Conservation (phyloP, 2,888 invertebrate species). For the Listrodromus nycthemerus region DNA sequence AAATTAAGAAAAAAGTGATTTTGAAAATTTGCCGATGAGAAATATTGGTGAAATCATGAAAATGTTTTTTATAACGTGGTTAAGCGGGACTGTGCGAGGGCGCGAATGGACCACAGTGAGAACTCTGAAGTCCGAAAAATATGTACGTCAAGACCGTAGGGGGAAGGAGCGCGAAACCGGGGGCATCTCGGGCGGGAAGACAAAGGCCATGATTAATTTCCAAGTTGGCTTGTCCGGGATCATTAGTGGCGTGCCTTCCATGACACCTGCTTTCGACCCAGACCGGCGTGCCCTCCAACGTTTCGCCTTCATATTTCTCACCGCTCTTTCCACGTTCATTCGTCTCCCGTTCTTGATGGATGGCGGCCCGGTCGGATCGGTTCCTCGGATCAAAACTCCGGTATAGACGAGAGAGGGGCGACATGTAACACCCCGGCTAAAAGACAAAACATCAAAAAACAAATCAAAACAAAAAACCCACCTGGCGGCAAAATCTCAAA, state of each 20-base stretch:
- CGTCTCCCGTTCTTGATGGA: constrained; percentile 80
- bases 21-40: too few species aligned
- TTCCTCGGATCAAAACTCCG: constrained; percentile 59
- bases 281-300: constrained; percentile 24
- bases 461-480: neutral
- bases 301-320: constrained; percentile 43
- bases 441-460: too few species aligned
- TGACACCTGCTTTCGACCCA: constrained; percentile 82
- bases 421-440: too few species aligned
- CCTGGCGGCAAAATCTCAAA: neutral
- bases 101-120: neutral
- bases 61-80: neutral
- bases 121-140: constrained; percentile 44
- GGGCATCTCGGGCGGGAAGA: constrained; percentile 76
- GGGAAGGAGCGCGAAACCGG: constrained; percentile 45
- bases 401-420: constrained; percentile 18
- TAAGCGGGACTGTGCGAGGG: neutral
- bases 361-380: constrained; percentile 72
- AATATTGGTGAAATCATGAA: too few species aligned
- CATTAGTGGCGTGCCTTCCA: constrained; percentile 81
- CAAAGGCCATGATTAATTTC: constrained; percentile 83
- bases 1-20: too few species aligned
- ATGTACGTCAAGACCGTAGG: constrained; percentile 10
- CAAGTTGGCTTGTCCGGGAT: constrained; percentile 81
- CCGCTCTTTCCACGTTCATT: constrained; percentile 55